Evolutionary conservation across 2,113 vertebrate species (phyloP).

Genomic region (Odocoileus hemionus): DNA sequence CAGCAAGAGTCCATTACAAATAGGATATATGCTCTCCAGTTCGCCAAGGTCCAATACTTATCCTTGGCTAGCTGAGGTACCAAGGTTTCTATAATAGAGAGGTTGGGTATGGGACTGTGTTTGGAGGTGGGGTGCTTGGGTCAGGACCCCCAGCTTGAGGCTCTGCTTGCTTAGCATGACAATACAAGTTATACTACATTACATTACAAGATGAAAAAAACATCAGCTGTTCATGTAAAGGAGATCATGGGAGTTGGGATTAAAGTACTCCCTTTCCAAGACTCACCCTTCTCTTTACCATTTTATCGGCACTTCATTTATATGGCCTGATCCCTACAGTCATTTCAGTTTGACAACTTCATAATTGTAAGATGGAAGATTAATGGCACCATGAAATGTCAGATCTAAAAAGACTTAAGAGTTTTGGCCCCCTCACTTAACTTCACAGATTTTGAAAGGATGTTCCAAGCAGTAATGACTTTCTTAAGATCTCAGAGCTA

Average conservation of each 20-base stretch:
- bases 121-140: neutral
- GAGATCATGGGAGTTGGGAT: neutral
- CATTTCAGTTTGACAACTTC: neutral
- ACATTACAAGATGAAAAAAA: neutral
- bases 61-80: neutral
- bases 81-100: neutral
- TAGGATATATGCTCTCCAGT: neutral
- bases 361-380: neutral
- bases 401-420: neutral
- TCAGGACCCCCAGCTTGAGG: neutral
- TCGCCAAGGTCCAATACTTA: neutral
- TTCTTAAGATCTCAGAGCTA: neutral
- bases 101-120: neutral
- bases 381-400: neutral
- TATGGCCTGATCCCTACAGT: neutral
- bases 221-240: no score
- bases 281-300: neutral
- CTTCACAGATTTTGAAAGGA: neutral
- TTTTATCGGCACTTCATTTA: neutral
- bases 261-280: neutral
- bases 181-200: neutral
- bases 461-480: neutral
- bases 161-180: neutral
- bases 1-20: neutral
- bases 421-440: neutral